Evolutionary conservation across 1,140 invertebrate genomes (phyloP).

Genomic region (Brachionus rotundiformis): DNA sequence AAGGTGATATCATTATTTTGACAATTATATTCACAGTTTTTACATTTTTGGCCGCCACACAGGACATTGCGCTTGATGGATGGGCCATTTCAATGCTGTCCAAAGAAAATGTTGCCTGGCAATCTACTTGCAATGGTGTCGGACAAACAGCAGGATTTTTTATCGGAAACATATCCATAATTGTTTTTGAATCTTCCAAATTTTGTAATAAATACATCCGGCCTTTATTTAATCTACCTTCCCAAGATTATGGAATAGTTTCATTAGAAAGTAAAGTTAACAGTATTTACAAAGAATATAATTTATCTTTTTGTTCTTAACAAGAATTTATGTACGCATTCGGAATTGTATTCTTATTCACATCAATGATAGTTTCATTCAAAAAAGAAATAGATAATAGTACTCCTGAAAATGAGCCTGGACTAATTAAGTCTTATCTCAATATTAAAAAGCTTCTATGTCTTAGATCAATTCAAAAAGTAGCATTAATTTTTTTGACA

Average conservation of each 20-base stretch:
- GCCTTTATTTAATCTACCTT: background rate
- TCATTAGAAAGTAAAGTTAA: slow-evolving; percentile 16
- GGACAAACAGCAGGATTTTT: slow-evolving; percentile 99
- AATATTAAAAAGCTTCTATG: background rate
- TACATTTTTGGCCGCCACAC: slow-evolving; percentile 94
- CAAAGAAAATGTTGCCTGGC: slow-evolving; percentile 94
- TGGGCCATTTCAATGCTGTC: slow-evolving; percentile 68
- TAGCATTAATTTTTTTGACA: slow-evolving; percentile 1
- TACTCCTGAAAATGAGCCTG: background rate
- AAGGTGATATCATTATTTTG: background rate
- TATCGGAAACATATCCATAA: slow-evolving; percentile 92
- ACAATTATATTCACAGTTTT: slow-evolving; percentile 77
- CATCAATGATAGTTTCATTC: background rate
- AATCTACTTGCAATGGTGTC: slow-evolving; percentile 96
- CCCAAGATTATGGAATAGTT: slow-evolving; percentile 22
- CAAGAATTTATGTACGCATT: slow-evolving; percentile 27
- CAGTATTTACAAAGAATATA: background rate
- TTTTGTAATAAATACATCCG: slow-evolving; percentile 93
- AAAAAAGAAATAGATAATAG: background rate
- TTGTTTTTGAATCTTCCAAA: slow-evolving; percentile 89
- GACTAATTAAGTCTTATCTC: background rate
- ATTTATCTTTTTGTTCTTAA: background rate
- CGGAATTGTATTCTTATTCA: background rate
- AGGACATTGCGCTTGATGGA: slow-evolving; percentile 80
- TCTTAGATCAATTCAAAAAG: background rate